These are phyloP conservation scores for Geodia barretti DNA, from an alignment of 37 sponge, comb jelly and placozoan species.

Conservation along the genomic window DNA sequence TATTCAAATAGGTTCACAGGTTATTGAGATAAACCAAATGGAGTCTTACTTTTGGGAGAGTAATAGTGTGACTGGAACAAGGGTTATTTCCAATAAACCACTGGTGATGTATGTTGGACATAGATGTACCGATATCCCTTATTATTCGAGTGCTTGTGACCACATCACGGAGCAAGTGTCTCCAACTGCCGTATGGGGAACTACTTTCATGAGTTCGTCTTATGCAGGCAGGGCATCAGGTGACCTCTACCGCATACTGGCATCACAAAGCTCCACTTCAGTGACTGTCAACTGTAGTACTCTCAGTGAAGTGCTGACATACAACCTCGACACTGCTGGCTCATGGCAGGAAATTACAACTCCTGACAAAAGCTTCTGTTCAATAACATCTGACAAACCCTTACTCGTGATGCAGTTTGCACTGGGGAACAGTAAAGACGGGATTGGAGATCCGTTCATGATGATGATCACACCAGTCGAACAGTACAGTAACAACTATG, in stretches of 20 bases:
- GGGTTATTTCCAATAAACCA: constrained; percentile 25
- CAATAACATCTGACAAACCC: constrained; percentile 40
- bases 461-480: constrained; percentile 65
- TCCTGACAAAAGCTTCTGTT: constrained; percentile 5
- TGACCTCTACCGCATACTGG: constrained; percentile 31
- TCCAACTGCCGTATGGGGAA: constrained; percentile 68
- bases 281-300: constrained; percentile 31
- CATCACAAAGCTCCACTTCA: constrained; percentile 25
- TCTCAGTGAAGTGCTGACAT: neutral
- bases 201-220: constrained; percentile 29
- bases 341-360: constrained; percentile 2
- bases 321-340: constrained; percentile 5
- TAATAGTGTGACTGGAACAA: constrained; percentile 31
- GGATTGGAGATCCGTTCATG: constrained; percentile 60
- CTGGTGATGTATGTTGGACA: constrained; percentile 22
- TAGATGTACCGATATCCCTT: constrained; percentile 18
- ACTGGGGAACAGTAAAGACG: constrained; percentile 7
- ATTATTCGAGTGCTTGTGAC: constrained; percentile 40
- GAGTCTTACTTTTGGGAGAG: constrained; percentile 12
- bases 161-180: constrained; percentile 53
- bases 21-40: constrained; percentile 4
- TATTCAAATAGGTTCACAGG: constrained; percentile 18
- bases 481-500: constrained; percentile 68
- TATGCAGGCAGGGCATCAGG: constrained; percentile 9
- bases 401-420: constrained; percentile 40